Conservation (phyloP, 2,888 invertebrate species). For the Aphrophora alni region DNA sequence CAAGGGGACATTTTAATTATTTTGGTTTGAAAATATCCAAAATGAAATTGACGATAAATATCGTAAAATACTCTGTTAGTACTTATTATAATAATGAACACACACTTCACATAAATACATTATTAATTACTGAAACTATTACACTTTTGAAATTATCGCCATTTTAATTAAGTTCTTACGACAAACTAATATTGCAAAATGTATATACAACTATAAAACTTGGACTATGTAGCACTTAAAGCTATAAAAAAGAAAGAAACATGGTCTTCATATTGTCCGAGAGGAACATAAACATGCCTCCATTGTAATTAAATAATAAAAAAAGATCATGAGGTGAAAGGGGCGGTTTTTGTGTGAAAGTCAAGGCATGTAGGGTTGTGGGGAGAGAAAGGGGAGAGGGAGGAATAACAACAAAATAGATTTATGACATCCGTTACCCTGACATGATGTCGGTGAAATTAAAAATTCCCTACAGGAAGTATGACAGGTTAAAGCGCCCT, state of each 20-base stretch:
- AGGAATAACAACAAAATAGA: neutral
- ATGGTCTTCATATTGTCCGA: neutral
- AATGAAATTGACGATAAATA: no score
- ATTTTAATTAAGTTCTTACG: neutral
- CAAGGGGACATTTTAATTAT: no score
- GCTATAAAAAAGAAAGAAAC: neutral
- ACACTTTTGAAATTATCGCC: no score
- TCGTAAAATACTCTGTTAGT: no score
- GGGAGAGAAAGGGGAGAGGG: neutral
- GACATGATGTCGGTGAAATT: slow-evolving; percentile 9
- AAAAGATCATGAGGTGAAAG: neutral
- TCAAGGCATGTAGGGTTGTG: neutral
- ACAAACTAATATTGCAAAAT: neutral
- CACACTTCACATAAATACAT: no score
- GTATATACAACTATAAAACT: neutral
- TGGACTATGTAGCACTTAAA: neutral
- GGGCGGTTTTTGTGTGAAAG: neutral
- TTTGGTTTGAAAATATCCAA: no score
- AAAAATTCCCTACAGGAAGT: slow-evolving; percentile 2
- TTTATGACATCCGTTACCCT: neutral
- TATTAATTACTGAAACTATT: no score
- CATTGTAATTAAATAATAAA: neutral
- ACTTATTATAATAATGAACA: no score
- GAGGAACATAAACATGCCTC: neutral
- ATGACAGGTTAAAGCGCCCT: neutral